Base-by-base conservation (phyloP, 2,888 invertebrate species). In the Cetonia aurata region DNA sequence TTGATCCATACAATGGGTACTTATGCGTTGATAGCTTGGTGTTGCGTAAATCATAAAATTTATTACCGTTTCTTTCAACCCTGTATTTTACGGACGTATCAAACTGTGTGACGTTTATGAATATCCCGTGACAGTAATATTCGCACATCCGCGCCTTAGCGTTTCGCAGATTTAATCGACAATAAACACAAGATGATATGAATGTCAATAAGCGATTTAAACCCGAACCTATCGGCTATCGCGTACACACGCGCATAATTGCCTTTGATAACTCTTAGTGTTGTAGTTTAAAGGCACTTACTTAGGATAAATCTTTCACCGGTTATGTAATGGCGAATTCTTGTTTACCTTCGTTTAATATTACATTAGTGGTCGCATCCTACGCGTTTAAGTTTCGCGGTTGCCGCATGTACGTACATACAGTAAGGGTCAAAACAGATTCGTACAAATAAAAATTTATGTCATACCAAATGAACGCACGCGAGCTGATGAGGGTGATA, bases 341-440 rank as follows among this genome's bases (percentile, higher is more conserved):
- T 56, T 33, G 52, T 65, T 65, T 50, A 50, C 50, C 37, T 65
- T 56, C 55, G 37, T 48, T 65, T 48, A 48, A 62, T 62, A 50
- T 62, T 25, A 62, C 44, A 31, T 48, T 62, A 62, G 62, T 48
- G 62, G 62, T 62, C 19, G 13, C 48, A 46, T 25, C 62, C 62
- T 15, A 62, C 62, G 62, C 46, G 31, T 17, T 46, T 62, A 25
- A 31, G 48, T 37, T 37, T 37, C 10, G 37, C 37, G 6, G 6
- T 37, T 37, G 37, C 10, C n/a, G n/a, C n/a, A n/a, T 37, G 10
- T 9, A 8, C 10, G 37, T 1, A 9, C 6, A 10, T 37, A 37
- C 37, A 6, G 37, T 37, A 1, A 3, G 37, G 10, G 3, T 37
- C 37, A 37, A 37, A 3, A 10, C 2, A 37, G 37, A 37, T 37